Evolutionary conservation across 2,113 vertebrate species (phyloP).

Genomic region (Hystrix brachyura): DNA sequence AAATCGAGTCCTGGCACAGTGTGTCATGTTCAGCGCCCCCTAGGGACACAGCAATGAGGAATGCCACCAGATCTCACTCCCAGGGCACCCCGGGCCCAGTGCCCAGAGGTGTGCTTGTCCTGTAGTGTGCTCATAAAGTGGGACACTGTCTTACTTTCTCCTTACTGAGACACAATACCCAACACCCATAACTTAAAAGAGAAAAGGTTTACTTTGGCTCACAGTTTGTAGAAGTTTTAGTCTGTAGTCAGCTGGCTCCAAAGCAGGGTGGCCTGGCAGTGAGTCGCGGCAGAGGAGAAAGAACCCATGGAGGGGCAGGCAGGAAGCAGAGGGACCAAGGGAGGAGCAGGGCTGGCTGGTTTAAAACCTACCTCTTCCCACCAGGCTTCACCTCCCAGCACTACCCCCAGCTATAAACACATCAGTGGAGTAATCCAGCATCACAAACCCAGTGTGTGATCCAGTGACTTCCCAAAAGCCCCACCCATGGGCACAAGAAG

Average conservation of each 20-base stretch:
- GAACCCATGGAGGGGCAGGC: too few relatives aligned
- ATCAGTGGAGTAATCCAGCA: background rate
- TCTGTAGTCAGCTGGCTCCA: background rate
- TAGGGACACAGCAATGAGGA: background rate
- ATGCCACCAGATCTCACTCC: background rate
- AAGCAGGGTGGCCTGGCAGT: background rate
- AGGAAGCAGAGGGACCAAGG: background rate
- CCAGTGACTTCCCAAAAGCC: background rate
- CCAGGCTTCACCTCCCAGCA: background rate
- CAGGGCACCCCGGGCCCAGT: background rate
- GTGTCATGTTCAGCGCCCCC: background rate
- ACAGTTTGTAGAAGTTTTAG: background rate
- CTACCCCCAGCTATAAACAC: background rate
- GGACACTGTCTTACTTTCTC: background rate
- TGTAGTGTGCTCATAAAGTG: background rate
- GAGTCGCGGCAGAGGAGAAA: background rate
- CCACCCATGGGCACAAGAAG: background rate
- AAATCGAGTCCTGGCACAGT: rapidly evolving
- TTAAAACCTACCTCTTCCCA: background rate
- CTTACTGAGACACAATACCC: background rate
- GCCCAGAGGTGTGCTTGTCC: background rate
- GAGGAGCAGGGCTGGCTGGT: background rate
- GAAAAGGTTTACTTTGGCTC: background rate
- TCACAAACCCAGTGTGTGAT: background rate
- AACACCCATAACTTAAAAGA: background rate